Base-by-base conservation (phyloP, 2,113 vertebrate species). In the Morone saxatilis region DNA sequence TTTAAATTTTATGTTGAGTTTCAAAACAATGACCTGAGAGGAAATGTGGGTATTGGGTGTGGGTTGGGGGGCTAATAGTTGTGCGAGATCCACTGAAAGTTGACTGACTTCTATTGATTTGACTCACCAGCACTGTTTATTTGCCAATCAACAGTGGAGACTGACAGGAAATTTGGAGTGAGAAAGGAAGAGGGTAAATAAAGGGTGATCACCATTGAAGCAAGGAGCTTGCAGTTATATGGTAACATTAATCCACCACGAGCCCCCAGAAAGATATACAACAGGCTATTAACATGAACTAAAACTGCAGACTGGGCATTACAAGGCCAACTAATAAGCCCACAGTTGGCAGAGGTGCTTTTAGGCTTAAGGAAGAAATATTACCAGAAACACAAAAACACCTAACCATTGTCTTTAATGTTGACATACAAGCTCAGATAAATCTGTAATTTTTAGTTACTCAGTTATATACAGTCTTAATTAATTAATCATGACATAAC, bases 101-200 rank as follows among this genome's bases (percentile, higher is more conserved):
- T 83, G 38, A 17, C 38, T 69, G 9, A 69, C 16, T 31, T 14
- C n/a, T 14, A 40, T 45, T 54, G 9, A 71, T 77, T 40, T 69
- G 47, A 56, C 22, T 65, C 25, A 20, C 20, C 6, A 5, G 8
- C 1, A 7, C 17, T 16, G 17, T 50, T 59, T 53, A 47, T 60
- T 43, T n/a, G 19, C 48, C 48, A 63, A 47, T 50, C 25, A 47
- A 38, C 22, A 63, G 13, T 4, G 25, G 47, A 38, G 38, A 47
- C 7, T 51, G 45, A 36, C 31, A 60, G 25, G 22, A 59, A 50
- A 16, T 51, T 16, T 48, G 1, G 12, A 38, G 20, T 4, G 12
- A 36, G 14, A 74, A 7, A 56, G 17, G 5, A 66, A 38, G 7
- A 47, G 11, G 48, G 6, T 41, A 17, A 69, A 59, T 41, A 40